Evolutionary conservation across 2,113 vertebrate species (phyloP), one percentile per base, ranked within the genome.

Genomic region (Neogale vison): DNA sequence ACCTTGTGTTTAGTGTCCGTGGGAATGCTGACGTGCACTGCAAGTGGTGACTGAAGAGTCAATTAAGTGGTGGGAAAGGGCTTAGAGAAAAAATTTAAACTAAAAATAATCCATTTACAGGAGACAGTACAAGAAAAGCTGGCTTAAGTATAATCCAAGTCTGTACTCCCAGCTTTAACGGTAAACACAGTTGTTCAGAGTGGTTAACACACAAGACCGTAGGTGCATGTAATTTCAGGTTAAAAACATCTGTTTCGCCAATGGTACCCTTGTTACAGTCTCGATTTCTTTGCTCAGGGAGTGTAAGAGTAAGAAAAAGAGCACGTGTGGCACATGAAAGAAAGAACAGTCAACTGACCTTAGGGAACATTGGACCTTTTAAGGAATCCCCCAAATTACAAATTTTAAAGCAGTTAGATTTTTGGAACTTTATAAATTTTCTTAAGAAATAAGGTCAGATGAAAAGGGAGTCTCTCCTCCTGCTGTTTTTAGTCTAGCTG

Each of bases 111-210:
- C 47, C 90, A 93, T 95, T 95, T 80, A 84, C 65, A 96, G 67
- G 91, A 79, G 4, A 95, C 31, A n/a, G 20, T 59, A 88, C 72
- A 65, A 87, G 87, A 65, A 92, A 96, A 95, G 55, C 84, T 67
- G 36, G 52, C 89, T 91, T 52, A 84, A 82, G 79, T 93, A 90
- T 71, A 97, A 97, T 72, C 94, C 97, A 83, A 95, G 90, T 57
- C 87, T 88, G 65, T 50, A 74, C 67, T 97, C 97, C 88, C 90
- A 96, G 90, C 80, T 97, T 98, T 83, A 52, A 89, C 26, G 87
- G 93, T 93, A 97, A 97, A 97, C 93, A 96, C 84, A 93, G 92
- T 79, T 97, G 96, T 93, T 97, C 97, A 95, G 14, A 92, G 84
- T 72, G 69, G 88, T 97, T 98, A 98, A 97, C 87, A 91, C 69